phyloP scores from a whole-genome alignment of 2,888 invertebrate species.

The Nemotelus pantherinus region DNA sequence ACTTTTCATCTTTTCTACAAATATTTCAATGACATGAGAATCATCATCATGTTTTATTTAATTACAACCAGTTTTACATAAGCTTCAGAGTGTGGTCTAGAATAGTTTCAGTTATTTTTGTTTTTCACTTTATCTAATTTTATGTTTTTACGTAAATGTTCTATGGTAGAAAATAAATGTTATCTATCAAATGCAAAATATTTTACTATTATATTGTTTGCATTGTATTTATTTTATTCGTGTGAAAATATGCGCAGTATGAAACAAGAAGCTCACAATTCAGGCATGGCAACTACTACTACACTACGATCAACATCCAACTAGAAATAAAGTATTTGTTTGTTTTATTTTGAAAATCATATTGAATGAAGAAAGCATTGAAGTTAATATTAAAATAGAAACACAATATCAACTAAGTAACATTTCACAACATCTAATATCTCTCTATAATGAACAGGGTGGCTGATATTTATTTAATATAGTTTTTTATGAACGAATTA shows the following conservation, averaged over 20 bases:
- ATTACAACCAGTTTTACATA: conserved; percentile 9
- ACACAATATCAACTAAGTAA: not conserved
- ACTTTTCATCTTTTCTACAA: no score
- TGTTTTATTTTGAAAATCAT: not conserved
- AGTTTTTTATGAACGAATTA: no score
- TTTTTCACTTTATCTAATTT: not conserved
- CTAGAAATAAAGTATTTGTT: not conserved
- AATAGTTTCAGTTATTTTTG: not conserved
- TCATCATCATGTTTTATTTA: not conserved
- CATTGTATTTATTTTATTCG: not conserved
- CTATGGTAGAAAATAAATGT: not conserved
- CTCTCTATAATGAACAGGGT: conserved; percentile 3
- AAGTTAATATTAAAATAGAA: not conserved
- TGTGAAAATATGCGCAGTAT: not conserved
- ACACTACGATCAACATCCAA: conserved; percentile 9
- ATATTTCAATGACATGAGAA: no score
- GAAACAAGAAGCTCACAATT: not conserved
- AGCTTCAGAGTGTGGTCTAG: not conserved
- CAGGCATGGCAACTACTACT: not conserved
- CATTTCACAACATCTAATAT: conserved; percentile 6
- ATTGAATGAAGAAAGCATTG: not conserved
- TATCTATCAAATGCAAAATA: no score
- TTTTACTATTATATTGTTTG: no score
- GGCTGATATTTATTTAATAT: not conserved
- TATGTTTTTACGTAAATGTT: not conserved